A percentile compares a stretch with the other conserved stretches of the same genome.
Conservation (phyloP, 2,113 vertebrate species). For the Perccottus glenii region DNA sequence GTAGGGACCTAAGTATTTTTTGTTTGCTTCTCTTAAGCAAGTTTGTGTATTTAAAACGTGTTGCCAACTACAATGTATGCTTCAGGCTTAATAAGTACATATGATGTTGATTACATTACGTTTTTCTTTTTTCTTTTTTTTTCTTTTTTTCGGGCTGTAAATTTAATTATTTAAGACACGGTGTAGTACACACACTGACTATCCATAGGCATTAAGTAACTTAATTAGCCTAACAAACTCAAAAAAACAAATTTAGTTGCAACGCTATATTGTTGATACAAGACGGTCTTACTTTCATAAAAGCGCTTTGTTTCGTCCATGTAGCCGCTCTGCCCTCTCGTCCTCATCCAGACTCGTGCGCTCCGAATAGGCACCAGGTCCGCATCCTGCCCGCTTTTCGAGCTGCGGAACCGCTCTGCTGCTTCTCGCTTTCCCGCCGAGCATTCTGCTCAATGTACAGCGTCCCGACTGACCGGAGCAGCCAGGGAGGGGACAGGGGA, state of each 20-base stretch:
- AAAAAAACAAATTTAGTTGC: background rate
- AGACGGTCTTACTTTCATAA: conserved; percentile 29
- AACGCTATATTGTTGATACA: background rate
- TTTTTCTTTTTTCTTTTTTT: too few relatives aligned
- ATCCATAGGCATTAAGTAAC: too few relatives aligned
- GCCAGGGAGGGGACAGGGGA: background rate
- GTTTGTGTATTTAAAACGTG: background rate
- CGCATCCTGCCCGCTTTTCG: conserved; percentile 43
- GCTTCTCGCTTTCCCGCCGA: conserved; percentile 2
- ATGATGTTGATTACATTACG: too few relatives aligned
- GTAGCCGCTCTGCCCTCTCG: conserved; percentile 10
- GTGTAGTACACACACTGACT: background rate
- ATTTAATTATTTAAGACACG: too few relatives aligned
- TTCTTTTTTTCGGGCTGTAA: too few relatives aligned
- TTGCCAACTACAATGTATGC: too few relatives aligned
- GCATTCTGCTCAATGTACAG: conserved; percentile 25
- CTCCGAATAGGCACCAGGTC: conserved; percentile 35
- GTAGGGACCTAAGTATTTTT: too few relatives aligned
- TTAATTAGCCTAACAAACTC: too few relatives aligned
- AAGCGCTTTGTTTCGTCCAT: conserved; percentile 34
- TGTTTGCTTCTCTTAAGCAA: background rate
- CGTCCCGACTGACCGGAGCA: conserved; percentile 23
- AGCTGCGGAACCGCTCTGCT: conserved; percentile 14
- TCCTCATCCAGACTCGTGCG: conserved; percentile 26
- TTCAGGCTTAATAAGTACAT: too few relatives aligned